Conservation (phyloP, 1,140 invertebrate genomes). For the Pinna nobilis region DNA sequence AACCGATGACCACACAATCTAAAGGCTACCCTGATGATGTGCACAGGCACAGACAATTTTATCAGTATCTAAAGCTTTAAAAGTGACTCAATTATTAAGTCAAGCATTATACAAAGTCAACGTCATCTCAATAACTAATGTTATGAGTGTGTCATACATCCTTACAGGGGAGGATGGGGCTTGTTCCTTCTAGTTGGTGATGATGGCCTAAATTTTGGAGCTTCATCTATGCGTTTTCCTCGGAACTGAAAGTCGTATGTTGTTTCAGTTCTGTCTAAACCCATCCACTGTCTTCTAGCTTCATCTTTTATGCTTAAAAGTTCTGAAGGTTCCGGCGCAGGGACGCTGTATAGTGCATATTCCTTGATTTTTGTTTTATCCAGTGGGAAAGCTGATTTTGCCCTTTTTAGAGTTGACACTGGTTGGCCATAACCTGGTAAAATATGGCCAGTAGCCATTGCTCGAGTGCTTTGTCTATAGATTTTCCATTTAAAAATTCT, state of each 20-base stretch:
- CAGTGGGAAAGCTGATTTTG: conserved; percentile 58
- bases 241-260: conserved; percentile 57
- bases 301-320: conserved; percentile 56
- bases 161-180: conserved; percentile 68
- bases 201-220: conserved; percentile 50
- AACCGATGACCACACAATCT: too few relatives aligned
- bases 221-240: conserved; percentile 44
- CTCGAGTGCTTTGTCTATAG: conserved; percentile 23
- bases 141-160: not conserved
- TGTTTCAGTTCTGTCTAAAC: conserved; percentile 44
- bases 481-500: not conserved
- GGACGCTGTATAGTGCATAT: conserved; percentile 40
- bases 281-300: conserved; percentile 58
- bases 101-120: too few relatives aligned
- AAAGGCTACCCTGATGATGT: too few relatives aligned
- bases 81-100: not conserved
- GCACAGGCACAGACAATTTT: too few relatives aligned
- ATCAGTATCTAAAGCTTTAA: too few relatives aligned
- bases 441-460: conserved; percentile 68
- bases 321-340: conserved; percentile 40
- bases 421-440: conserved; percentile 68
- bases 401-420: conserved; percentile 55
- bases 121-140: too few relatives aligned
- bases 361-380: conserved; percentile 56
- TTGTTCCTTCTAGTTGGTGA: conserved; percentile 62